Base-by-base conservation (phyloP, 1,140 invertebrate species). In the Hycleus phaleratus region DNA sequence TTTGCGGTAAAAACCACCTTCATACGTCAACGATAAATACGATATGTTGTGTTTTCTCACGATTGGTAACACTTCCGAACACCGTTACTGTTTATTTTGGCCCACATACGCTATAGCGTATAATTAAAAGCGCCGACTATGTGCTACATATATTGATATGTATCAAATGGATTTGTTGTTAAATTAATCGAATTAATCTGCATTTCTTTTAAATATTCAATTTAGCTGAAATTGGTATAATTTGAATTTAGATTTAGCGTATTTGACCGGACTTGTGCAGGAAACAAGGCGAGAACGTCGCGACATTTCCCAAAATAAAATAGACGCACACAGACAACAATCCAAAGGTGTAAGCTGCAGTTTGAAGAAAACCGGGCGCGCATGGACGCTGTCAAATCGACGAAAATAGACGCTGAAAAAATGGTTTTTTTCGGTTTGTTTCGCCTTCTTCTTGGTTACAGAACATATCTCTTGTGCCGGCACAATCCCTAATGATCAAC, bases 401-500 rank as follows among this genome's bases (percentile, higher is more conserved):
- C 49, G 18, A 45, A 53, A 53, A 53, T 46, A 46, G 45, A 45
- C 51, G 51, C 32, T 26, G 51, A 42, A 45, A 25, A 26, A 45
- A 53, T 45, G 18, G 42, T 46, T 45, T 45, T 53, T 53, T 53
- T 45, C 46, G 18, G 18, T 18, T 18, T 18, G 18, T 18, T 18
- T 18, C 18, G 18, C 18, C 18, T 18, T 18, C 18, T 18, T 18
- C 18, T 18, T 32, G 32, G 32, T 32, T 4, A 7, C 32, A 7
- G 32, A 5, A 32, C 32, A 32, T 32, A 7, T 32, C 32, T 32
- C 32, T 32, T 32, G 7, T 32, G 32, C 32, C 32, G 7, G 32
- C 32, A 32, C 32, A 44, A 53, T 45, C 51, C 45, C 46, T 53
- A 53, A 53, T 53, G 51, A 53, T 53, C 46, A 38, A 53, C 51